Conservation (phyloP, 1,140 invertebrate genomes). For the Branchinecta lynchi region DNA sequence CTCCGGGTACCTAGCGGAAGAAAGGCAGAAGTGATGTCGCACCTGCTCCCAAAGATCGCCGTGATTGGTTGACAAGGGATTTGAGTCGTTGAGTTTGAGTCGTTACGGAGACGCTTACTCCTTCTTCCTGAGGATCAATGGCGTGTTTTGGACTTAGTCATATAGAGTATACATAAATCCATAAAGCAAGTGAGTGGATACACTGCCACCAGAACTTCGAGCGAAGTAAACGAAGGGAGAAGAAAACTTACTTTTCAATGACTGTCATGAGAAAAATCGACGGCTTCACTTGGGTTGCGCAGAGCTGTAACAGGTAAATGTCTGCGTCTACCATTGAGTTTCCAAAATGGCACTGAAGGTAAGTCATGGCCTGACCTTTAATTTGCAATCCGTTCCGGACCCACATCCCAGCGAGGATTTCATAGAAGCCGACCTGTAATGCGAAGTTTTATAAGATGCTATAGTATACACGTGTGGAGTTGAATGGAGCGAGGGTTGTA, state of each 20-base stretch:
- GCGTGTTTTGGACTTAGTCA: too few species aligned
- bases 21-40: too few species aligned
- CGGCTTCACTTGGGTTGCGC: constrained; percentile 67
- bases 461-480: constrained; percentile 6
- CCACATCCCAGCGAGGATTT: constrained; percentile 86
- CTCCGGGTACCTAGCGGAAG: too few species aligned
- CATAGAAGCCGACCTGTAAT: constrained; percentile 74
- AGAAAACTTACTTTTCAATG: constrained; percentile 56
- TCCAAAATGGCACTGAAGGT: constrained; percentile 95
- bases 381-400: constrained; percentile 93
- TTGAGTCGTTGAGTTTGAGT: too few species aligned
- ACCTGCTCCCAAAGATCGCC: too few species aligned
- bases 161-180: too few species aligned
- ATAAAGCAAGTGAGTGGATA: too few species aligned
- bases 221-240: too few species aligned
- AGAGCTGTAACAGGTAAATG: constrained; percentile 81
- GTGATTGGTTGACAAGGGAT: too few species aligned
- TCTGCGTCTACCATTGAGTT: constrained; percentile 96
- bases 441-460: neutral
- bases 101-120: too few species aligned
- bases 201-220: too few species aligned
- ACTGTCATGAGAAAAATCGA: constrained; percentile 71
- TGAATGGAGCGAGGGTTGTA: constrained; percentile 14
- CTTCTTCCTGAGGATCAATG: too few species aligned
- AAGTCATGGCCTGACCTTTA: constrained; percentile 95